Conservation (phyloP, 2,113 vertebrate genomes). For the Paralichthys olivaceus region DNA sequence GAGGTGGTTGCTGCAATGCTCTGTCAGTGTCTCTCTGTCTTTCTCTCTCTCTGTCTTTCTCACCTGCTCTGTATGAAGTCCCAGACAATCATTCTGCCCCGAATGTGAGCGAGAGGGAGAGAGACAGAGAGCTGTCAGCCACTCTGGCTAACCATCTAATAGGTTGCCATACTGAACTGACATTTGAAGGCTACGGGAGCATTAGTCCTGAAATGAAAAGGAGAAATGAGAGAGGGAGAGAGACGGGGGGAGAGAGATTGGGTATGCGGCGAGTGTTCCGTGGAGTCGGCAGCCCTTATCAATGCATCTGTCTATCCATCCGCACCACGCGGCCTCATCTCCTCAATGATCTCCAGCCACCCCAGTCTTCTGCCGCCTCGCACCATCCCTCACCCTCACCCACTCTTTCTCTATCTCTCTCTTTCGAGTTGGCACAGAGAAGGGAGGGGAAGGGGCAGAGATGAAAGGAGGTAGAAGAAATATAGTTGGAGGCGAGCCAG, state of each 20-base stretch:
- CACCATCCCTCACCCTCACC: constrained; percentile 42
- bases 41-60: constrained; percentile 31
- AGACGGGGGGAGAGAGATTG: constrained; percentile 38
- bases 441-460: constrained; percentile 64
- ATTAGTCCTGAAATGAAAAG: constrained; percentile 73
- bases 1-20: constrained; percentile 38
- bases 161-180: constrained; percentile 74
- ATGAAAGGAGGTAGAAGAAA: constrained; percentile 69
- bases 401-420: neutral
- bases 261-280: constrained; percentile 69
- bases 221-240: constrained; percentile 51
- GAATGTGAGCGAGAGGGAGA: constrained; percentile 45
- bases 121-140: constrained; percentile 68
- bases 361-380: constrained; percentile 51
- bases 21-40: constrained; percentile 39
- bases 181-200: constrained; percentile 76
- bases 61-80: constrained; percentile 53
- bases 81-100: constrained; percentile 64
- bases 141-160: constrained; percentile 75
- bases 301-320: constrained; percentile 81
- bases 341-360: constrained; percentile 76
- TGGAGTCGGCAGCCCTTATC: constrained; percentile 78
- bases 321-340: constrained; percentile 75
- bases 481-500: constrained; percentile 53
- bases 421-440: constrained; percentile 44